Base-by-base conservation (phyloP, 2,888 invertebrate genomes). In the Calephelis perditalis region DNA sequence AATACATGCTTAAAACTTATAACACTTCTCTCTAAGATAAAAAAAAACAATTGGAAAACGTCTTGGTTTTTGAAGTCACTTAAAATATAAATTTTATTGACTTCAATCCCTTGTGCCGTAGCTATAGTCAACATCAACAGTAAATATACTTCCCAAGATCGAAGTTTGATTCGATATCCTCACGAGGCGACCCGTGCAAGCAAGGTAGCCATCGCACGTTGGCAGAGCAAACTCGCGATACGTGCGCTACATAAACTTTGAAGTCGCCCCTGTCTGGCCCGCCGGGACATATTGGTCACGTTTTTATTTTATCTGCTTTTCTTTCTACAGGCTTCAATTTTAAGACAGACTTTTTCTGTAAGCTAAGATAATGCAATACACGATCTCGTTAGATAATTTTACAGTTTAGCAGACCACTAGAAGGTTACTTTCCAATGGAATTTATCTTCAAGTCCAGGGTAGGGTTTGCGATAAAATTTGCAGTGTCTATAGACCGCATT, bases 261-360 rank as follows among this genome's bases (percentile, higher is more conserved):
- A 73, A 78, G 75, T 75, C 76, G 73, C 72, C 70, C 67, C 67
- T 47, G 56, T 57, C 74, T 71, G 73, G 75, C 75, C 75, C 77
- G 72, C 78, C 71, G 67, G 59, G 82, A 85, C 84, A 82, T 84
- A 88, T 87, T 86, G 86, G 85, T 86, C 87, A 87, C 87, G 87
- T 86, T 80, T 76, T 78, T 76, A 71, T 74, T 72, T 77, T 79
- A 76, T 79, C 80, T 79, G 79, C 79, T 82, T 84, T 84, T 86
- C 82, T 81, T 78, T 61, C 77, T 75, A 73, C 75, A 77, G 78
- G 78, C 76, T 86, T 86, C 85, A 86, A 86, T 86, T 85, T 84
- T 77, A 77, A 74, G 74, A 73, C 74, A 73, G 79, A 81, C 59
- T 58, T 61, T 40, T 40, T 40, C 5, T 37, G 7, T 40, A 40